Conservation (phyloP, 30 jellyfish, hydroid and myxozoan species). For the Pseudorhiza aurosa region DNA sequence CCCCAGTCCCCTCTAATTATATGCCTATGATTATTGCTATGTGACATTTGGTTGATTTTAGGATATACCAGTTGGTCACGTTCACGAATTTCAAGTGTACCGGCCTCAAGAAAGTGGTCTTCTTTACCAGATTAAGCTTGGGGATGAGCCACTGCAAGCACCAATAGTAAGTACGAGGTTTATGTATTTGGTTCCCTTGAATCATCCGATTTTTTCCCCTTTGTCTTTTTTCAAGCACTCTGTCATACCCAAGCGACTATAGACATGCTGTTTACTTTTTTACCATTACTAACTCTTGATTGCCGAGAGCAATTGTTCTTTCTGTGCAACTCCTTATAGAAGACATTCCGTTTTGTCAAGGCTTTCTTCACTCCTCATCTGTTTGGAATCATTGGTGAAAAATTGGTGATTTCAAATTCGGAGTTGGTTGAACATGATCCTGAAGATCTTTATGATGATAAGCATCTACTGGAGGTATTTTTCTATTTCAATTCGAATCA, state of each 20-base stretch:
- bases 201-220: too few relatives aligned
- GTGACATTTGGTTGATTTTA: neutral
- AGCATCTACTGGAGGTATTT: conserved; percentile 87
- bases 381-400: conserved; percentile 73
- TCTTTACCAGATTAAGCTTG: conserved; percentile 72
- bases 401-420: conserved; percentile 38
- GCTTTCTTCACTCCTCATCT: conserved; percentile 79
- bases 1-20: too few relatives aligned
- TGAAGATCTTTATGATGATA: conserved; percentile 83
- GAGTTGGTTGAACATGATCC: conserved; percentile 88
- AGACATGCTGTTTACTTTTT: too few relatives aligned
- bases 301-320: neutral
- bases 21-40: too few relatives aligned
- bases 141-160: conserved; percentile 95
- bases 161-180: conserved; percentile 84
- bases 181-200: too few relatives aligned
- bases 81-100: conserved; percentile 93
- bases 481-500: too few relatives aligned
- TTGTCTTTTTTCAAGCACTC: too few relatives aligned
- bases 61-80: conserved; percentile 98
- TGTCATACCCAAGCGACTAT: too few relatives aligned
- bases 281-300: neutral
- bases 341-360: conserved; percentile 50
- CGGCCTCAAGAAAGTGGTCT: conserved; percentile 81
- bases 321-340: too few relatives aligned